Conservation (phyloP, 2,113 vertebrate genomes). For the Beaufortia kweichowensis region DNA sequence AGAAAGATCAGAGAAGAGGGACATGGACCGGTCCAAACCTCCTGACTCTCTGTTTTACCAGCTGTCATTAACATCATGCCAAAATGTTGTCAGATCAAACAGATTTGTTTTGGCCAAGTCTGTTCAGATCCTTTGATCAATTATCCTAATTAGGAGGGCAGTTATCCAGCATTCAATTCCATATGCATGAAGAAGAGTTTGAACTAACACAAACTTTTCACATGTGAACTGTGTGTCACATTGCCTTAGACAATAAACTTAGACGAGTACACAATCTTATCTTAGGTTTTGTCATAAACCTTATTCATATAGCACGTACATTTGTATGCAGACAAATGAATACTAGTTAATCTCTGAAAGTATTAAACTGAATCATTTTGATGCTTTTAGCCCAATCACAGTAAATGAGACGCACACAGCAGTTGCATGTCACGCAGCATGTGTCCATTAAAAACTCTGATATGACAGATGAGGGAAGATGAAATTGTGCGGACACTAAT, state of each 20-base stretch:
- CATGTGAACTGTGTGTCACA: background rate
- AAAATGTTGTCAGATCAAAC: constrained; percentile 57
- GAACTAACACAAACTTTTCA: constrained; percentile 17
- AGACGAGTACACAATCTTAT: too few relatives aligned
- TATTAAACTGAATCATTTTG: background rate
- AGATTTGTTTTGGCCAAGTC: constrained; percentile 47
- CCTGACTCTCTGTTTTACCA: constrained; percentile 47
- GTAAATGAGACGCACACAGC: background rate
- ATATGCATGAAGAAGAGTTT: constrained; percentile 38
- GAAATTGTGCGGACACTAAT: constrained; percentile 29
- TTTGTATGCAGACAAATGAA: background rate
- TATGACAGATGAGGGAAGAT: constrained; percentile 22
- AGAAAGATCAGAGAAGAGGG: constrained; percentile 40
- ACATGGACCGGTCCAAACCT: constrained; percentile 33
- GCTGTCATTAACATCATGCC: constrained; percentile 48
- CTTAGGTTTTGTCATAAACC: too few relatives aligned
- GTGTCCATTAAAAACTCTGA: constrained; percentile 10
- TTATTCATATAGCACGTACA: too few relatives aligned
- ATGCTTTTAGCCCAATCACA: background rate
- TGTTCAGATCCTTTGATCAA: constrained; percentile 53
- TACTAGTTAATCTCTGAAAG: background rate
- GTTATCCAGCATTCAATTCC: constrained; percentile 42
- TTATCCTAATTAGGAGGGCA: constrained; percentile 53
- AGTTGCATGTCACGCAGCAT: background rate
- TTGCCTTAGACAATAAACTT: too few relatives aligned